Percentiles rank a stretch among this genome's conserved stretches.
phyloP scores from a whole-genome alignment of 1,140 invertebrate species.

The Drosophila repleta region DNA sequence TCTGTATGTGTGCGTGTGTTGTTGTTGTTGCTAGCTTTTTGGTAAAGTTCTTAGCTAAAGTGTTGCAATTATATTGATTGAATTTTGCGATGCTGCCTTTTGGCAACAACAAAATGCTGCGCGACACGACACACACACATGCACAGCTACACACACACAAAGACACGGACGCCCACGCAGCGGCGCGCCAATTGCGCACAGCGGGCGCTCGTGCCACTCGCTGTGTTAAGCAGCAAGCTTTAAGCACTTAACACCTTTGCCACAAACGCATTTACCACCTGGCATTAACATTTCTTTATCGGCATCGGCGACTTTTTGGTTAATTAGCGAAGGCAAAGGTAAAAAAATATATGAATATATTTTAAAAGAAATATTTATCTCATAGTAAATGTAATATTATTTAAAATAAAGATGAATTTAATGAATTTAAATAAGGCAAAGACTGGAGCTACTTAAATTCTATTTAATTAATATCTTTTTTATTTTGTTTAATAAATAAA shows the following conservation, averaged over 20 bases:
- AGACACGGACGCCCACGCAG: constrained; percentile 35
- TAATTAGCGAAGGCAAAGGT: background rate
- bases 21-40: constrained; percentile 23
- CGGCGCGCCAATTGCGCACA: constrained; percentile 7
- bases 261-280: constrained; percentile 8
- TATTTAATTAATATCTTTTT: too few relatives aligned
- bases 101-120: constrained; percentile 31
- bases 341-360: too few relatives aligned
- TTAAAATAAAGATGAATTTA: too few relatives aligned
- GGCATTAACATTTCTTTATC: constrained; percentile 3
- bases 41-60: constrained; percentile 65
- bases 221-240: constrained; percentile 26
- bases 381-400: too few relatives aligned
- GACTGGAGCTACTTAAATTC: too few relatives aligned
- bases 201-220: constrained; percentile 32
- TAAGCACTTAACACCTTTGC: constrained; percentile 46
- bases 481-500: too few relatives aligned
- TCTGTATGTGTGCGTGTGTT: constrained; percentile 7
- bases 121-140: constrained; percentile 11
- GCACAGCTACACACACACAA: constrained; percentile 29
- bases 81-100: constrained; percentile 61
- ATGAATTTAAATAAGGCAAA: too few relatives aligned
- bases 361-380: too few relatives aligned
- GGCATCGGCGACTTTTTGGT: background rate
- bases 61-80: constrained; percentile 81